phyloP scores from a whole-genome alignment of 2,797 vertebrate genomes.

The Hypotaenidia okinawae region DNA sequence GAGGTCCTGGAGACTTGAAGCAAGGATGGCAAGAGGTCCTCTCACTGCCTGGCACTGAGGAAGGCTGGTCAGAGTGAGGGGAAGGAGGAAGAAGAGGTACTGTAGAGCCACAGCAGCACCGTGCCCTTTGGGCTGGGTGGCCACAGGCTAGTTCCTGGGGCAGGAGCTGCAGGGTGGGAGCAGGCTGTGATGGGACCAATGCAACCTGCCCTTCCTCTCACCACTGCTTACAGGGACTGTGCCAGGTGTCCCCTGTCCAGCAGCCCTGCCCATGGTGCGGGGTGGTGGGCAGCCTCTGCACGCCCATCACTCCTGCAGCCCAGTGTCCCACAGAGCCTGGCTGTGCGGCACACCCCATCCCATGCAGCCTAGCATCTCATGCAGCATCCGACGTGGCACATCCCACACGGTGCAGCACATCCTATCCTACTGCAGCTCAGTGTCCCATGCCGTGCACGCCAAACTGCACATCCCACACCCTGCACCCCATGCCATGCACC shows the following conservation, averaged over 20 bases:
- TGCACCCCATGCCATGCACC: rapidly evolving
- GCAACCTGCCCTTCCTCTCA: not conserved
- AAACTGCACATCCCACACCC: rapidly evolving
- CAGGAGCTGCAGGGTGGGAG: not conserved
- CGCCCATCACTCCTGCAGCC: not conserved
- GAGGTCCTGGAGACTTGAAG: not conserved
- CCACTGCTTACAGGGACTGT: rapidly evolving
- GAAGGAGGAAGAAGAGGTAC: not conserved
- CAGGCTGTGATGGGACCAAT: not conserved
- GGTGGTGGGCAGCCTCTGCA: not conserved
- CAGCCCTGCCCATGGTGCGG: not conserved
- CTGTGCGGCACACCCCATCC: rapidly evolving
- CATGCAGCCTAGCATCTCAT: rapidly evolving
- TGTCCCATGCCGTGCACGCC: not conserved
- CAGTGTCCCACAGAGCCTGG: rapidly evolving
- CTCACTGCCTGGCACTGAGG: rapidly evolving
- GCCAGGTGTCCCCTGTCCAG: too few relatives aligned
- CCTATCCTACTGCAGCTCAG: not conserved
- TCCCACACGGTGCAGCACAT: rapidly evolving
- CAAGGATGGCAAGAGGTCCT: not conserved
- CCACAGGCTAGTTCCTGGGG: not conserved
- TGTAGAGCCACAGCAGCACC: not conserved
- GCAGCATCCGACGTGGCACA: rapidly evolving
- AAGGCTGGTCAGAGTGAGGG: not conserved
- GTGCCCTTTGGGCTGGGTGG: not conserved